These are phyloP conservation scores for Athalia circularis DNA, from an alignment of 2,888 invertebrate species.

Conservation along the genomic window DNA sequence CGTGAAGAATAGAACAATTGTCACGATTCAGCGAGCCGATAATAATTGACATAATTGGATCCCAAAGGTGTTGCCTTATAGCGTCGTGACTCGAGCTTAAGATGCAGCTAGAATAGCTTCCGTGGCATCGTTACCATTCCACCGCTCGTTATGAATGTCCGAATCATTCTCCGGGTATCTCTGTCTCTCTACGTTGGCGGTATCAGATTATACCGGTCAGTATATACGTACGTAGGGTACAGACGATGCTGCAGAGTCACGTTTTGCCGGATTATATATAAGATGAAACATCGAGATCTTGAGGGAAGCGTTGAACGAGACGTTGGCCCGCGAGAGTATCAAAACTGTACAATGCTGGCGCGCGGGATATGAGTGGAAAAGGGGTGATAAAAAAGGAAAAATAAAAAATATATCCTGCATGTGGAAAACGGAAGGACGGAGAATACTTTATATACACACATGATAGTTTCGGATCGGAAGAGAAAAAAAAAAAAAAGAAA, in stretches of 20 bases:
- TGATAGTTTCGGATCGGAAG: neutral
- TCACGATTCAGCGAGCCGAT: constrained; percentile 43
- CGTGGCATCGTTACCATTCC: constrained; percentile 46
- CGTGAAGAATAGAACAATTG: constrained; percentile 38
- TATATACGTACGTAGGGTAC: neutral
- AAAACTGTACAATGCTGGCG: no score
- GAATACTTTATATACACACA: no score
- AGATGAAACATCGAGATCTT: constrained; percentile 55
- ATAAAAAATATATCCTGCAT: neutral
- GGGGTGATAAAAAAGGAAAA: neutral
- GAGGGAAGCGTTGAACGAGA: constrained; percentile 32
- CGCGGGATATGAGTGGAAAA: no score
- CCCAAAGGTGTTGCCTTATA: constrained; percentile 40
- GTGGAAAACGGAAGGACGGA: neutral
- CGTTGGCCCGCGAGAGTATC: constrained; percentile 34
- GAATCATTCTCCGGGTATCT: constrained; percentile 43
- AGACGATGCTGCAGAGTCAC: constrained; percentile 51
- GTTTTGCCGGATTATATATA: constrained; percentile 49
- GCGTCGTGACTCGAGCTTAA: constrained; percentile 44
- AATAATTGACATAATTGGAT: constrained; percentile 45
- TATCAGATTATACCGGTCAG: constrained; percentile 52
- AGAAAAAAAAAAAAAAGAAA: neutral
- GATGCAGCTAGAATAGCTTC: constrained; percentile 39
- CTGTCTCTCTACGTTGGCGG: constrained; percentile 38
- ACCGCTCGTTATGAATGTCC: constrained; percentile 44